Evolutionary conservation across 2,888 invertebrate species (phyloP).

Genomic region (Pammene fasciana): DNA sequence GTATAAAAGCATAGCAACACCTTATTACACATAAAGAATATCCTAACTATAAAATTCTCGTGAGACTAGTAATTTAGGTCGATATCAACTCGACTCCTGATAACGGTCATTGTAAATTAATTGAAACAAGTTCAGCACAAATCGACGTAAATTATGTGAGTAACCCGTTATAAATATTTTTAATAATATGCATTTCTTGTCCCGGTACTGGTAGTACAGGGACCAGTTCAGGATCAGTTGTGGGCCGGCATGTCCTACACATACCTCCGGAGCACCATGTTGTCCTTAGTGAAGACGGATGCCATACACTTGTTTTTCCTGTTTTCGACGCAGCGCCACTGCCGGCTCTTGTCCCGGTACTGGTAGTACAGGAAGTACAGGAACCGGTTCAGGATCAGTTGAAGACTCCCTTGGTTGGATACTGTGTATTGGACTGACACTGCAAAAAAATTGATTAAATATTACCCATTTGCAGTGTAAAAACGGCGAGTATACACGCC

Average conservation of each 20-base stretch:
- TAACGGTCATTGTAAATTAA: no score
- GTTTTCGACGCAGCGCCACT: slow-evolving; percentile 77
- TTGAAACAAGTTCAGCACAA: no score
- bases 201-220: slow-evolving; percentile 63
- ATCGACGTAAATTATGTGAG: no score
- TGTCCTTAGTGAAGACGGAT: slow-evolving; percentile 62
- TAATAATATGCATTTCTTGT: slow-evolving; percentile 54
- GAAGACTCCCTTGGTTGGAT: slow-evolving; percentile 70
- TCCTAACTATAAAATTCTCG: no score
- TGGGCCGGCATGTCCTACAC: slow-evolving; percentile 45
- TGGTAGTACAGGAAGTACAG: slow-evolving; percentile 69
- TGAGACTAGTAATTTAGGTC: no score
- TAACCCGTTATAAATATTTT: no score
- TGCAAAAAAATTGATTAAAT: slow-evolving; percentile 12
- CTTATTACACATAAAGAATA: no score
- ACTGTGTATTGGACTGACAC: slow-evolving; percentile 63
- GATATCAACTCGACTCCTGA: no score
- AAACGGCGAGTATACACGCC: no score
- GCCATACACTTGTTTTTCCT: slow-evolving; percentile 63
- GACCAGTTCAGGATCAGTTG: slow-evolving; percentile 71
- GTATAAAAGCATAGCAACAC: no score
- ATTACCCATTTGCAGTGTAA: no score
- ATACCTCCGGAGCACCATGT: slow-evolving; percentile 68
- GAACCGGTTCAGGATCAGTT: slow-evolving; percentile 69
- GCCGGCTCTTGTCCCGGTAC: slow-evolving; percentile 59